Base-by-base conservation (phyloP, 2,797 vertebrate genomes). In the Mus caroli region DNA sequence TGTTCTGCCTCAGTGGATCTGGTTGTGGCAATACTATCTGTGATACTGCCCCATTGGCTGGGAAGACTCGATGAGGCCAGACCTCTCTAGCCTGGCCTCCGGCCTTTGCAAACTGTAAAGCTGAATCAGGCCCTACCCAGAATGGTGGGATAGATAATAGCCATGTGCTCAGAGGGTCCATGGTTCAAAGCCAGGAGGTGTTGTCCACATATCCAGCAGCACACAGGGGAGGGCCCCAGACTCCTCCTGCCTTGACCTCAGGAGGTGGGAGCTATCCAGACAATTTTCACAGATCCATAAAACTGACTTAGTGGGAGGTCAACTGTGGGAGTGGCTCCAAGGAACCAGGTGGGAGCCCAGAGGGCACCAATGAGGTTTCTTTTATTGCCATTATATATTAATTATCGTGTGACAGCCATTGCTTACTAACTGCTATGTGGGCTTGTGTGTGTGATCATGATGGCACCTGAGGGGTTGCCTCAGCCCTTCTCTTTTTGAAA, bases 281-380 rank as follows among this genome's bases (percentile, higher is more conserved):
- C 1, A 43, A 84, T 94, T 94, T 94, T 96, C 91, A 94, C 62
- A 88, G 92, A 94, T 71, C 88, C 43, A 34, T 92, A 87, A 96
- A 96, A 90, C 84, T 94, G 82, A 89, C 56, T 93, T 83, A 78
- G 75, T 24, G 71, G 78, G 79, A 96, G 92, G 94, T 31, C 6
- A 20, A 34, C 50, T 9, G 0, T 43, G 71, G 82, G 43, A 93
- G 88, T 87, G 60, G 73, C 83, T 77, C 54, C 52, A 37, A 50
- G 54, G 92, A 94, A 10, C 92, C 80, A 95, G 95, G 84, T 97
- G 97, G 96, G 88, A 95, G 77, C 93, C 97, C 92, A 71, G 85
- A 94, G 88, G 88, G 88, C 93, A 94, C 7, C 28, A 76, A 64
- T 73, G 85, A 95, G 92, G 82, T 89, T 96, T 94, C 95, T 92